Percentiles rank a stretch among this genome's conserved stretches.
Conservation (phyloP, 2,888 invertebrate species). For the Mesorhabditis belari region DNA sequence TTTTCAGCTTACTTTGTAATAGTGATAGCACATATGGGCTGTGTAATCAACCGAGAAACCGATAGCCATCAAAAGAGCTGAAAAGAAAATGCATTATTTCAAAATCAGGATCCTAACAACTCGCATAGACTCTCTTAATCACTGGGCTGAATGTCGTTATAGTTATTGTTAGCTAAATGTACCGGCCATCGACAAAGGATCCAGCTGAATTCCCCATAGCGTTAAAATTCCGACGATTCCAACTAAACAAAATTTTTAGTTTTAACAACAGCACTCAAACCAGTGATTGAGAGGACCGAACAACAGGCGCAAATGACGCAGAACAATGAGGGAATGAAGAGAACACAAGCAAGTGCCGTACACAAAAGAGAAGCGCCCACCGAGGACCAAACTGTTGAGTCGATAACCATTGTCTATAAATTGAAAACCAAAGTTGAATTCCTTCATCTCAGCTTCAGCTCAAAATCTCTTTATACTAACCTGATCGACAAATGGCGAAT, state of each 20-base stretch:
- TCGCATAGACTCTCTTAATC: no score
- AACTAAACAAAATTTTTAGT: no score
- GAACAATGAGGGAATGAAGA: constrained; percentile 40
- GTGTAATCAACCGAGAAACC: constrained; percentile 47
- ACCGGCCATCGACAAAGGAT: constrained; percentile 42
- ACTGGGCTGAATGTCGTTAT: no score
- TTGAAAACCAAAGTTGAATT: neutral
- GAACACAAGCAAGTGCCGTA: constrained; percentile 42
- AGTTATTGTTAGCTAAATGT: no score
- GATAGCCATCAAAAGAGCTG: constrained; percentile 45
- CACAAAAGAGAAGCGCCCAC: constrained; percentile 41
- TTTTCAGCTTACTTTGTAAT: no score
- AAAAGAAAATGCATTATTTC: no score
- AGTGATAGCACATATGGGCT: constrained; percentile 47
- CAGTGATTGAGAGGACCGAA: constrained; percentile 34
- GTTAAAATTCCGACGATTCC: neutral
- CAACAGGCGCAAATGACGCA: constrained; percentile 32
- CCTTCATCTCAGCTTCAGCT: neutral
- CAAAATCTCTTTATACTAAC: constrained; percentile 5
- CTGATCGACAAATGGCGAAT: constrained; percentile 46
- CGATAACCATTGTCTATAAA: constrained; percentile 41
- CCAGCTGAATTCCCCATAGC: constrained; percentile 32
- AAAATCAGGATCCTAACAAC: no score
- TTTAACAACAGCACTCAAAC: no score
- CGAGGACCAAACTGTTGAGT: constrained; percentile 39